These are phyloP conservation scores for Drosophila yakuba DNA, from an alignment of 1,140 invertebrate species.

Conservation along the genomic window DNA sequence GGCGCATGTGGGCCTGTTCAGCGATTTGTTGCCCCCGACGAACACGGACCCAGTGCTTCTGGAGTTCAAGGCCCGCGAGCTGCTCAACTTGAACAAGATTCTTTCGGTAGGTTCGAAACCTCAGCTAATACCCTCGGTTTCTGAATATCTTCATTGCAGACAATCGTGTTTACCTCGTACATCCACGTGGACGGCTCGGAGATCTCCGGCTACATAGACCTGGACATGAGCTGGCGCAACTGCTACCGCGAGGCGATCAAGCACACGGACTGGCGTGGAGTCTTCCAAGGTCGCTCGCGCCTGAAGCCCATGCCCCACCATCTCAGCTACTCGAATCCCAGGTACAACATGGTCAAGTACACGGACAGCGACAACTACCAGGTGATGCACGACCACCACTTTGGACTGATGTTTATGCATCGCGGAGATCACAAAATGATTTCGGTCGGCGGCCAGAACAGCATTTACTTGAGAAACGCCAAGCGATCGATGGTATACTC, in stretches of 20 bases:
- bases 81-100: constrained; percentile 58
- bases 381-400: constrained; percentile 62
- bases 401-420: constrained; percentile 76
- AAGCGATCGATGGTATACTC: constrained; percentile 55
- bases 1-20: constrained; percentile 1
- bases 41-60: constrained; percentile 60
- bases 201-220: constrained; percentile 74
- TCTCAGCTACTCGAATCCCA: constrained; percentile 68
- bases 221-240: constrained; percentile 65
- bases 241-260: constrained; percentile 8
- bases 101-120: constrained; percentile 53
- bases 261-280: constrained; percentile 60
- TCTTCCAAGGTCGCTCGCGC: constrained; percentile 45
- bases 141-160: constrained; percentile 29
- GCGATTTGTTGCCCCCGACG: constrained; percentile 37
- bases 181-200: constrained; percentile 55
- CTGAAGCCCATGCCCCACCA: constrained; percentile 59
- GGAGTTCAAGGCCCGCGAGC: constrained; percentile 60
- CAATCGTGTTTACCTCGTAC: constrained; percentile 71
- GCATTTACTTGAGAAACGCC: constrained; percentile 51
- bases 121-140: too few species aligned
- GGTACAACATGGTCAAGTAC: constrained; percentile 37
- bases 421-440: constrained; percentile 74
- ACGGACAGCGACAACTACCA: constrained; percentile 68
- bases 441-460: constrained; percentile 44